Evolutionary conservation across 1,140 invertebrate species (phyloP).

Genomic region (Tigriopus japonicus): DNA sequence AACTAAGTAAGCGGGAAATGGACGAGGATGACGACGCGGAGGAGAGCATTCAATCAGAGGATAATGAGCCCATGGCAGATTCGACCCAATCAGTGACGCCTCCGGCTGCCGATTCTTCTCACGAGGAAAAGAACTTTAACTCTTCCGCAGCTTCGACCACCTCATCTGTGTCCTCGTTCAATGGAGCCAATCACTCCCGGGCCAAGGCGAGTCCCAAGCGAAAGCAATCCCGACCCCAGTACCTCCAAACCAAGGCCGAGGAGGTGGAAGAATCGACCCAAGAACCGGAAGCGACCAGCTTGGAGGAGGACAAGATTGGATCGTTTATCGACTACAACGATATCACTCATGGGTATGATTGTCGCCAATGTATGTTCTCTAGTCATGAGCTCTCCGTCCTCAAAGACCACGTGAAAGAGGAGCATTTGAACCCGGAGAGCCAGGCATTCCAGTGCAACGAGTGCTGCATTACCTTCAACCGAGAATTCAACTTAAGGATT

Average conservation of each 20-base stretch:
- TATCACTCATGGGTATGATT: conserved; percentile 10
- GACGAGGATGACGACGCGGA: background rate
- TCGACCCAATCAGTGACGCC: background rate
- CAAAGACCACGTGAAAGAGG: conserved; percentile 5
- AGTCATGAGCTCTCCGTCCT: conserved; percentile 3
- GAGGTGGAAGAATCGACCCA: background rate
- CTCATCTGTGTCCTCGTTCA: background rate
- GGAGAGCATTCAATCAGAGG: background rate
- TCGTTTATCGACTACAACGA: conserved; percentile 6
- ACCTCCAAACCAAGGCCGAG: background rate
- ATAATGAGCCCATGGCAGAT: background rate
- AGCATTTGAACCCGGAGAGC: background rate
- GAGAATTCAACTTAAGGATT: conserved; percentile 10
- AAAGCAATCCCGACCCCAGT: conserved; percentile 2
- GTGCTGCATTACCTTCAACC: conserved; percentile 10
- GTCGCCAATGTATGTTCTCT: conserved; percentile 3
- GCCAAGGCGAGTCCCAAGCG: conserved; percentile 10
- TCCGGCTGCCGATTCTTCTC: background rate
- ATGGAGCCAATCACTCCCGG: background rate
- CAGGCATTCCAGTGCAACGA: conserved; percentile 4
- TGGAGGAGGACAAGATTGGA: conserved; percentile 3
- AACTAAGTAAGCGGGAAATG: background rate
- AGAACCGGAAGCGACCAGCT: background rate
- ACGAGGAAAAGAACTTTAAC: background rate
- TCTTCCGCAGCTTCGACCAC: background rate